A percentile compares a stretch with the other conserved stretches of the same genome.
These are phyloP conservation scores for Portunus trituberculatus DNA, from an alignment of 1,140 invertebrate genomes.

Conservation along the genomic window DNA sequence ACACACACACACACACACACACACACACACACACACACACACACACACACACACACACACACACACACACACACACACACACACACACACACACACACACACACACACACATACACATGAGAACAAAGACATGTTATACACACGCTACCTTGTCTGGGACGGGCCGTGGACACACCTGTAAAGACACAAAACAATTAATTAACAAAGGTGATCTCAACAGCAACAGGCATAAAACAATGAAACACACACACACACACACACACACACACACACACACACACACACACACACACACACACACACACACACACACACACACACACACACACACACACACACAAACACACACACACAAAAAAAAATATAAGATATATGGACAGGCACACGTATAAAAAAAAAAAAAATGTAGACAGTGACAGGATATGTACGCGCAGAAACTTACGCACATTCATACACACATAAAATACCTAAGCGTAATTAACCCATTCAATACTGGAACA, in stretches of 20 bases:
- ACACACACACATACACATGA: neutral
- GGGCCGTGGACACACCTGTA: neutral
- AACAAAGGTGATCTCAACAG: neutral
- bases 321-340: no score
- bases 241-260: neutral
- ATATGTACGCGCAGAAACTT: neutral
- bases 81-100: neutral
- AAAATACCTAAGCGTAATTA: no score
- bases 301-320: no score
- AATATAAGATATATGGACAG: no score
- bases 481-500: no score
- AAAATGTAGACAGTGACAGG: no score
- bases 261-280: slow-evolving; percentile 12
- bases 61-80: neutral
- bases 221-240: neutral
- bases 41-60: neutral
- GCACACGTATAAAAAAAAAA: no score
- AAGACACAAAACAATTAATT: neutral
- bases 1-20: neutral
- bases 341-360: no score
- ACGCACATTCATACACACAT: neutral
- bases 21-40: neutral
- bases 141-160: neutral
- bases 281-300: neutral
- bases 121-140: neutral